Evolutionary conservation across 2,888 invertebrate genomes (phyloP).

Genomic region (Amphipoea oculea): DNA sequence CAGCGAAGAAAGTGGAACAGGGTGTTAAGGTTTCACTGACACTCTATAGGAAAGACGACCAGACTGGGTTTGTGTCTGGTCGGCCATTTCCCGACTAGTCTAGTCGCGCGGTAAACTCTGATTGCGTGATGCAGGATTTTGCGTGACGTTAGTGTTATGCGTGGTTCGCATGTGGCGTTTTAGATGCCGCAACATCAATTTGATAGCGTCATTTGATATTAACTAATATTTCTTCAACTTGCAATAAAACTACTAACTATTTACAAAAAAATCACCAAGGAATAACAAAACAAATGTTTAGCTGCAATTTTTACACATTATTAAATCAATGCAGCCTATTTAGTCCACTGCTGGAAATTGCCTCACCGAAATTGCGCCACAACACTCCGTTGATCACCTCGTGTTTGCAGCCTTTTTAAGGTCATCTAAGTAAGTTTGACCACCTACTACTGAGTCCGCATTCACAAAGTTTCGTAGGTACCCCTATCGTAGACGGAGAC

Average conservation of each 20-base stretch:
- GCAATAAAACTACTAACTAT: not conserved
- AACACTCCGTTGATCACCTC: not conserved
- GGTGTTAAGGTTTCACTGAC: too few species aligned
- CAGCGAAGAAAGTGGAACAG: too few species aligned
- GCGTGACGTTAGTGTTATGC: too few species aligned
- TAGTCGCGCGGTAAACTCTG: too few species aligned
- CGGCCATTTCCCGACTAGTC: too few species aligned
- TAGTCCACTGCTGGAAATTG: too few species aligned
- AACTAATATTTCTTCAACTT: not conserved
- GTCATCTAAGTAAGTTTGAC: not conserved
- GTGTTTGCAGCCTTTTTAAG: not conserved
- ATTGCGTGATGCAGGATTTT: too few species aligned
- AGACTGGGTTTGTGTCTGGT: too few species aligned
- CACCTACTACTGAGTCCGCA: not conserved
- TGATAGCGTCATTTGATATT: too few species aligned
- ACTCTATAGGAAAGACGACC: too few species aligned
- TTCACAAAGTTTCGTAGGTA: not conserved
- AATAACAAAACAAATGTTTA: not conserved
- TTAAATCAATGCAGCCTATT: not conserved
- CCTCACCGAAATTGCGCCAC: not conserved
- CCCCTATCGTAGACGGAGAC: constrained; percentile 48
- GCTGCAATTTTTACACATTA: not conserved
- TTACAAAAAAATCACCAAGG: not conserved
- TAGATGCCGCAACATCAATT: too few species aligned
- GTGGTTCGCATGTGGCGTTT: too few species aligned